Conservation (phyloP, 2,113 vertebrate genomes). For the Rhea pennata region DNA sequence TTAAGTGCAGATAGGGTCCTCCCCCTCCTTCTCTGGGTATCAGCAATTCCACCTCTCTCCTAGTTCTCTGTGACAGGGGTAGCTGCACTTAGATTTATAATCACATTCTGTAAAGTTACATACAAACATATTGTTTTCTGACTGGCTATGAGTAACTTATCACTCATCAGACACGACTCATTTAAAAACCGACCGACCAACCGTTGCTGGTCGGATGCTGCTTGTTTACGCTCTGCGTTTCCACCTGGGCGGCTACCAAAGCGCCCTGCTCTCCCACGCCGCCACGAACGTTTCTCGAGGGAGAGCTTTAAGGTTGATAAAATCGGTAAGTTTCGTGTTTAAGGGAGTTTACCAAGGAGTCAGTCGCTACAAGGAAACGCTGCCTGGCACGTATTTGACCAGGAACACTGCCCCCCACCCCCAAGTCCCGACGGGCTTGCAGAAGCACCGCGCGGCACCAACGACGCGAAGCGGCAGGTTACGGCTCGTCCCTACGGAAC, state of each 20-base stretch:
- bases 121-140: not conserved
- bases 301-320: not conserved
- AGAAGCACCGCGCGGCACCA: not conserved
- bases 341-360: not conserved
- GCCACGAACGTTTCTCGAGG: not conserved
- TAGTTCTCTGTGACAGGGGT: not conserved
- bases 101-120: not conserved
- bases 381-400: not conserved
- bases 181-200: not conserved
- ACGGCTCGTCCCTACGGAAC: not conserved
- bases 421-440: not conserved
- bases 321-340: rapidly evolving
- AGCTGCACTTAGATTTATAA: not conserved
- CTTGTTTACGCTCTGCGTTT: not conserved
- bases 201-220: not conserved
- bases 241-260: not conserved
- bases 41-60: too few species aligned
- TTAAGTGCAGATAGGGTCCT: too few species aligned
- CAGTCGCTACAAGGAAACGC: not conserved
- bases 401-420: too few species aligned
- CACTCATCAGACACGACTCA: not conserved
- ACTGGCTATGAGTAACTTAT: not conserved
- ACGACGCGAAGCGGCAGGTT: not conserved
- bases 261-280: not conserved
- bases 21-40: not conserved